Conservation (phyloP, 1,140 invertebrate species). For the Potamilus streckersoni region DNA sequence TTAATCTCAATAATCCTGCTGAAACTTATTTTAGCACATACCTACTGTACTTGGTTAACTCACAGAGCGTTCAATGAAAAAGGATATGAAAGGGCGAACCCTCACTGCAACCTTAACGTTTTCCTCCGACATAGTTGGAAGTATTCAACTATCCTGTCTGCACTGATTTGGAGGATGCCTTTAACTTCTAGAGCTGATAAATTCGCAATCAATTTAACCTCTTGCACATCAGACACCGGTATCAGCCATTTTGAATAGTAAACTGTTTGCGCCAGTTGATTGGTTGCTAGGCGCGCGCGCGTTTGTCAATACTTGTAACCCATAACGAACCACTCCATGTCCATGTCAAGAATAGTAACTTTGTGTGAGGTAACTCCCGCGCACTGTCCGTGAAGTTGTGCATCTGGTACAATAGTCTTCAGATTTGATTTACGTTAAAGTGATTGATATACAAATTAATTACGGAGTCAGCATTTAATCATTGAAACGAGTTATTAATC, state of each 20-base stretch:
- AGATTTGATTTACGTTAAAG: too few species aligned
- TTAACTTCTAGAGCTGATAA: neutral
- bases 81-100: constrained; percentile 74
- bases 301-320: neutral
- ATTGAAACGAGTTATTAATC: too few species aligned
- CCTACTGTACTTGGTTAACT: constrained; percentile 5
- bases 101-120: constrained; percentile 74
- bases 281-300: constrained; percentile 48
- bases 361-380: too few species aligned
- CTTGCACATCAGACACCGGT: constrained; percentile 9
- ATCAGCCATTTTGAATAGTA: constrained; percentile 28
- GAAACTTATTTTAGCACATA: constrained; percentile 4
- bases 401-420: too few species aligned
- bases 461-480: too few species aligned
- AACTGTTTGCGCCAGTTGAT: constrained; percentile 38
- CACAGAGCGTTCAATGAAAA: constrained; percentile 37
- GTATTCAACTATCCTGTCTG: constrained; percentile 2
- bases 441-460: too few species aligned
- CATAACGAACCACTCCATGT: too few species aligned
- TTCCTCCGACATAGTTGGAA: constrained; percentile 68
- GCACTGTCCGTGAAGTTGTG: too few species aligned
- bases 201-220: constrained; percentile 11
- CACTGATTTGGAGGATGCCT: constrained; percentile 1
- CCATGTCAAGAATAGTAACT: too few species aligned
- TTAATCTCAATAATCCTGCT: neutral